Evolutionary conservation across 1,140 invertebrate genomes (phyloP).

Genomic region (Drosophila erecta): DNA sequence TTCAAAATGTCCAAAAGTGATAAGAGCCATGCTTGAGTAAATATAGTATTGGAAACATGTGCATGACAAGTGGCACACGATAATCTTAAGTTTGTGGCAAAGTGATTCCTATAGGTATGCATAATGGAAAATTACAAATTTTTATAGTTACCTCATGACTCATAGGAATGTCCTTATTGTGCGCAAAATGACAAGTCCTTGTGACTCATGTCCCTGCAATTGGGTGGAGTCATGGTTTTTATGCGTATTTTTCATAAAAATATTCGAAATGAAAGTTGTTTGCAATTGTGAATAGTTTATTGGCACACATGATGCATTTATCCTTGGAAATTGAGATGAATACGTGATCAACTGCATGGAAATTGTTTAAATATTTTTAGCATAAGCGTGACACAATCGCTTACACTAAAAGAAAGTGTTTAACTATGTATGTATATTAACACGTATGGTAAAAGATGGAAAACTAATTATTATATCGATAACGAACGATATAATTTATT

Average conservation of each 20-base stretch:
- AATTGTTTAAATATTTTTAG: constrained; percentile 21
- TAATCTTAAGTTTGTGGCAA: constrained; percentile 4
- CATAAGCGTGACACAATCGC: not conserved
- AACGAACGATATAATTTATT: not conserved
- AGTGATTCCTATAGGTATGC: not conserved
- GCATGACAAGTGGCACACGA: constrained; percentile 10
- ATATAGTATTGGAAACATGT: constrained; percentile 45
- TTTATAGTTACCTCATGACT: not conserved
- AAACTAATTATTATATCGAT: not conserved
- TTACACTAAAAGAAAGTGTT: not conserved
- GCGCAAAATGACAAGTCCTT: not conserved
- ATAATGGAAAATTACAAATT: constrained; percentile 20
- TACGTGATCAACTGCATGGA: constrained; percentile 39
- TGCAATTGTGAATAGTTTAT: constrained; percentile 12
- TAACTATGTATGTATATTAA: not conserved
- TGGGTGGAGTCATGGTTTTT: constrained; percentile 20
- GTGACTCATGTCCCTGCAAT: constrained; percentile 18
- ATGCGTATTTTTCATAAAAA: not conserved
- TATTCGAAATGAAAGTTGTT: constrained; percentile 8
- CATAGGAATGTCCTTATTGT: not conserved
- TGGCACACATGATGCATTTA: constrained; percentile 3
- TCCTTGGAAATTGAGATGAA: constrained; percentile 14
- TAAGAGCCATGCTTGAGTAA: constrained; percentile 46
- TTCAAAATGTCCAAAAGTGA: constrained; percentile 46
- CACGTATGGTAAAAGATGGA: too few species aligned